Base-by-base conservation (phyloP, 35 echinoderm and acorn worm genomes). In the Anneissia japonica region DNA sequence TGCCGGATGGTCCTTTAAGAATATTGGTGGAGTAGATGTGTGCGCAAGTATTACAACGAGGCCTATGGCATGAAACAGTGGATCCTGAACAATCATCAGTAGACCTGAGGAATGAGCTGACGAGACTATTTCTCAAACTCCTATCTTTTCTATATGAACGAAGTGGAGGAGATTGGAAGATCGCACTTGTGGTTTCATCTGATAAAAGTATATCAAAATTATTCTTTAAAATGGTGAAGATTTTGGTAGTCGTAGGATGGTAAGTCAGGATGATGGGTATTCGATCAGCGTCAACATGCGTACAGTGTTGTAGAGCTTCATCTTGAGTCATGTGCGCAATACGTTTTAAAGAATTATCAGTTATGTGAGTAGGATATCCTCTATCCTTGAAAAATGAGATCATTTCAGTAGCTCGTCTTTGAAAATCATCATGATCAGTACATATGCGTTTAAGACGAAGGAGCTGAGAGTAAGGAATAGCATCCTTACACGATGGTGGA, bases 161-260 rank as follows among this genome's bases (percentile, higher is more conserved):
- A 3, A 79, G 77, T 79, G 77, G 77, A 33, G 77, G 77, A 3
- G 35, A 32, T 14, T 32, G 10, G n/a, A 79, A 79, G 17, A 79
- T 35, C 9, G 4, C 4, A 16, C 77, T 3, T 11, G 77, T 79
- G 28, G 77, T 36, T 4, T 2, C 3, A 26, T 79, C 33, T 14
- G 77, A 32, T 35, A 36, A 37, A 79, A 79, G 77, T 14, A 79
- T 79, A 26, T 79, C 39, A 37, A 79, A 79, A 37, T 79, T 79
- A 3, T 35, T 79, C 32, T 79, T 79, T 32, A 79, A 36, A 35
- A 79, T 34, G 16, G 35, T 79, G 4, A 37, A 21, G 77, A 79
- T 79, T 37, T 33, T 79, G 28, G 77, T 79, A 33, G 11, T 79
- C 11, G 23, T 1, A 34, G 77, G 10, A 32, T 79, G 77, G n/a